Evolutionary conservation across 1,140 invertebrate species (phyloP).

Genomic region (Theocolax elegans): DNA sequence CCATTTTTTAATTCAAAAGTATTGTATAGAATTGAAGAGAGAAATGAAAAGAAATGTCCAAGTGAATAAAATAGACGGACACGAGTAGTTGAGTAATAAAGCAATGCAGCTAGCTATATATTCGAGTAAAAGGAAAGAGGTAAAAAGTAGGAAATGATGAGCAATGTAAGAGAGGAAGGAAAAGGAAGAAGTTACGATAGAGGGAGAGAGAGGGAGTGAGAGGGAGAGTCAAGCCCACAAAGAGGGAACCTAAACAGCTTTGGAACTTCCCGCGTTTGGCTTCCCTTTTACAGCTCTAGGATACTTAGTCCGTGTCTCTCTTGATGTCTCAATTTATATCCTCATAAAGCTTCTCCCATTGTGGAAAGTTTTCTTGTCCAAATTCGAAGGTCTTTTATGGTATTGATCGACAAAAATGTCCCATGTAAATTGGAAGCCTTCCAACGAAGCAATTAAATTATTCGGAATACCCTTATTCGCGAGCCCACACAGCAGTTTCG

Average conservation of each 20-base stretch:
- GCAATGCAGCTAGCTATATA: too few species aligned
- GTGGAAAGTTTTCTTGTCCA: conserved; percentile 22
- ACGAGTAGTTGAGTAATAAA: too few species aligned
- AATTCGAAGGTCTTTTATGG: neutral
- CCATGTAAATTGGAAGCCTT: neutral
- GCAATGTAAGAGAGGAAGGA: too few species aligned
- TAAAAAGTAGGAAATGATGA: conserved; percentile 26
- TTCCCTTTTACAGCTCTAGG: conserved; percentile 23
- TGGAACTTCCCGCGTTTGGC: conserved; percentile 19
- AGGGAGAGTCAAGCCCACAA: neutral
- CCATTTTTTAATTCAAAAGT: too few species aligned
- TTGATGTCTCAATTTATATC: conserved; percentile 33
- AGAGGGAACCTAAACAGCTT: conserved; percentile 30
- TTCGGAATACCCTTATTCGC: neutral
- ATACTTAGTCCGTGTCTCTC: conserved; percentile 13
- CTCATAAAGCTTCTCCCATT: conserved; percentile 9
- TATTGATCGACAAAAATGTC: neutral
- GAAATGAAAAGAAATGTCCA: too few species aligned
- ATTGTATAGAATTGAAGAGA: too few species aligned
- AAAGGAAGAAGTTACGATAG: conserved; percentile 18
- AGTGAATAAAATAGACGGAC: too few species aligned
- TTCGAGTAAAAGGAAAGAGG: too few species aligned
- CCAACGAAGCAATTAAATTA: conserved; percentile 22
- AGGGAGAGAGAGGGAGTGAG: conserved; percentile 1
- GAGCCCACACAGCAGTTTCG: too few species aligned